Conservation (phyloP, 1,140 invertebrate species). For the Drosophila persimilis region DNA sequence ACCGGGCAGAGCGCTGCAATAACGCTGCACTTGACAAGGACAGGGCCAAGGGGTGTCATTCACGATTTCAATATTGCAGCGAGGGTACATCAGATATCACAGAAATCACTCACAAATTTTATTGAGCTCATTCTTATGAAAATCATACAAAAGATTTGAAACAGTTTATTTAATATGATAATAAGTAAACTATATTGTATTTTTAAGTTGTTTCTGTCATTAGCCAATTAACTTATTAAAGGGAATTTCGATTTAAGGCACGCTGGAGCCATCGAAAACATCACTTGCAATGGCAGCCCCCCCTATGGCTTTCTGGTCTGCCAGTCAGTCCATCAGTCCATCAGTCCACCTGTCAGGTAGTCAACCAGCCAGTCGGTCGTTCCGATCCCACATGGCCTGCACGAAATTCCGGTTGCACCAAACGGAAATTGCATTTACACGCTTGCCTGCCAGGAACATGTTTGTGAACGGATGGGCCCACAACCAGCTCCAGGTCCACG, state of each 20-base stretch:
- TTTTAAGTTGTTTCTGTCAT: background rate
- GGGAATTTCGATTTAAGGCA: background rate
- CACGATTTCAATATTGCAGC: slow-evolving; percentile 31
- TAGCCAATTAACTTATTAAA: background rate
- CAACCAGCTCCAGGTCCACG: background rate
- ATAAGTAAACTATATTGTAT: background rate
- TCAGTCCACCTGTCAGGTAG: slow-evolving; percentile 35
- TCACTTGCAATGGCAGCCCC: background rate
- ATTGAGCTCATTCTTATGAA: slow-evolving; percentile 2
- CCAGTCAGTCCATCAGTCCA: slow-evolving; percentile 19
- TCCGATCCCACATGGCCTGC: slow-evolving; percentile 16
- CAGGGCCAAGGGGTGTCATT: slow-evolving; percentile 26
- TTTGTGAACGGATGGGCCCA: slow-evolving; percentile 5
- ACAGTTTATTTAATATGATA: background rate
- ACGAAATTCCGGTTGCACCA: slow-evolving; percentile 70
- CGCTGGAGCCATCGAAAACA: background rate
- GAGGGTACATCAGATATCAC: background rate
- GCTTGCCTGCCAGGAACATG: slow-evolving; percentile 42
- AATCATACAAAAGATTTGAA: background rate
- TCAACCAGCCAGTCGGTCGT: slow-evolving; percentile 23
- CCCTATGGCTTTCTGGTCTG: slow-evolving; percentile 21
- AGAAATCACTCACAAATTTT: slow-evolving; percentile 23
- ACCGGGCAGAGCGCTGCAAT: slow-evolving; percentile 29
- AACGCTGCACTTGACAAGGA: slow-evolving; percentile 46
- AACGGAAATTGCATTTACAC: slow-evolving; percentile 78